Base-by-base conservation (phyloP, 2,113 vertebrate species). In the Zosterops hypoxanthus region DNA sequence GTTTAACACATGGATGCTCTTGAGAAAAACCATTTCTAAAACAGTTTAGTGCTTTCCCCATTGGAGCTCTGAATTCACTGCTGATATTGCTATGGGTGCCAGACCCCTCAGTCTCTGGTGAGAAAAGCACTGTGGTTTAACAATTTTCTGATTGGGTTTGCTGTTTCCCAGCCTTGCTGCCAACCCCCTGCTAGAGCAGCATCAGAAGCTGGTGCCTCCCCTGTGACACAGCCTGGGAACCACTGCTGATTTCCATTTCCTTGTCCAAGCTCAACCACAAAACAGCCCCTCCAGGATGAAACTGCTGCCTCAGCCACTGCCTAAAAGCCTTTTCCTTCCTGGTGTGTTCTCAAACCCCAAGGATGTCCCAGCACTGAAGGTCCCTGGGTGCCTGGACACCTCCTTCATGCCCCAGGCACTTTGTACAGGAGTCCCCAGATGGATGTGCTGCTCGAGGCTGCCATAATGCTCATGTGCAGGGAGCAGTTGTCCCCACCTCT, bases 61-160 rank as follows among this genome's bases (percentile, higher is more conserved):
- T 0, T 10, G 44, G 26, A 72, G 63, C n/a, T 88, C 56, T 59
- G 72, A 69, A 80, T n/a, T 80, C 47, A 42, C 36, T 12, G 28
- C 33, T 3, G 8, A 25, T 22, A 11, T 0, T 5, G 46, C 41
- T 21, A 6, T 0, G 5, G 18, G 16, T 5, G 25, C 18, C 56
- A 68, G 28, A 33, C 2, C 12, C 53, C 21, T 33, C 21, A 29
- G 44, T 9, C 42, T 42, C 18, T 4, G 47, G 21, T 18, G n/a
- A 72, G 36, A 36, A 56, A 42, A 76, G 41, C 59, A 9, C 52
- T 24, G 42, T 10, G 80, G 36, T 25, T 56, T 56, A 56, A 57
- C 12, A 71, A 23, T 22, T 28, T 68, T 5, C 4, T 14, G 50
- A 36, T 41, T 2, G 34, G 56, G 33, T 34, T 10, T n/a, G 50